Evolutionary conservation across 2,113 vertebrate species (phyloP), one percentile per base, ranked within the genome.

Genomic region (Stigmatopora argus): DNA sequence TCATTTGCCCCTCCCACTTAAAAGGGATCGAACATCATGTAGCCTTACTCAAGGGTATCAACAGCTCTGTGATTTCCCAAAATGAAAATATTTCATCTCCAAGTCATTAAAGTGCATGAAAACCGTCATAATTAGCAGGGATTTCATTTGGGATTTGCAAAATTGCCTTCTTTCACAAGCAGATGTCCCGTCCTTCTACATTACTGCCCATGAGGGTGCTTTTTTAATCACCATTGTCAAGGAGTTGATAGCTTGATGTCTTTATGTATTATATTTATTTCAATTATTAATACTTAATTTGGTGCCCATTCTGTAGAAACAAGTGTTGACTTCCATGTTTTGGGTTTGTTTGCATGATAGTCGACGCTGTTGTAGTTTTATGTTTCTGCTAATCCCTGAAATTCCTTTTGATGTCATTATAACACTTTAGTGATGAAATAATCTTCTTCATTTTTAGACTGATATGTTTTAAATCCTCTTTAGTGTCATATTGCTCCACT

Each of bases 81-180:
- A 61, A 69, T 41, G 48, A 35, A 66, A 83, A 62, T 52, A 70
- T 67, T 80, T 80, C 72, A 66, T 66, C 74, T 72, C 60, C 0
- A 11, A 35, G 53, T 60, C 41, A 63, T 57, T 58, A 31, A 69
- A 70, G 64, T 48, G 45, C 63, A 78, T 73, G 53, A 75, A 75
- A 73, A 61, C 68, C 68, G 11, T 74, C 70, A 82, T 88, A 85
- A 89, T 89, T 89, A 86, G 79, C 64, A 41, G 51, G 70, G 65
- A 73, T 81, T 78, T 79, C 75, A 76, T 62, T 77, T 71, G 78
- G 72, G 68, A 56, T 74, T 79, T 85, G 75, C 26, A 64, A 86
- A 89, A 89, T 87, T 78, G 71, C 82, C 78, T 83, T 70, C 64
- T 80, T 65, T 79, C 72, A 81, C 65, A 82, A 80, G 65, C 72